These are phyloP conservation scores for Drosophila pseudotalamancana DNA, from an alignment of 2,888 invertebrate genomes.

Conservation along the genomic window DNA sequence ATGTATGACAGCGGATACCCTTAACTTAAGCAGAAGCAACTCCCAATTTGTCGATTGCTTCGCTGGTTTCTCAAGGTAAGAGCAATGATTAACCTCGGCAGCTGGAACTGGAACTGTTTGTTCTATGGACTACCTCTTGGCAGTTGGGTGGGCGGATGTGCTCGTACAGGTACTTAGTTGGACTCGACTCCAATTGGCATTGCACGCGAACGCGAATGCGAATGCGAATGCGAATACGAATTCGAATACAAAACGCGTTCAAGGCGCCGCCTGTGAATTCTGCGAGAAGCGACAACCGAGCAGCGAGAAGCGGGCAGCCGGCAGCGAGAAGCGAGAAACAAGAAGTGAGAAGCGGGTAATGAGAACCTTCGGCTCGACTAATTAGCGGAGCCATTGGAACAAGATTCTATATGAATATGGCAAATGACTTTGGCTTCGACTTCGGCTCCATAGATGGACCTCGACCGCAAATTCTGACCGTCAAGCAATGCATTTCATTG, in stretches of 20 bases:
- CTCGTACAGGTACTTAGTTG: slow-evolving; percentile 6
- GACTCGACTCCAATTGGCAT: slow-evolving; percentile 48
- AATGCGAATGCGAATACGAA: no score
- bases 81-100: slow-evolving; percentile 40
- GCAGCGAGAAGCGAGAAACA: no score
- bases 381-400: slow-evolving; percentile 31
- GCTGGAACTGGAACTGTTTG: slow-evolving; percentile 36
- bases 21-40: slow-evolving; percentile 35
- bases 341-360: slow-evolving; percentile 18
- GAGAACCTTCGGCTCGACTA: slow-evolving; percentile 38
- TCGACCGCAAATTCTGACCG: slow-evolving; percentile 28
- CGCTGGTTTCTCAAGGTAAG: slow-evolving; percentile 51
- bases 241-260: no score
- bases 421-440: slow-evolving; percentile 4
- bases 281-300: no score
- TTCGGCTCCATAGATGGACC: slow-evolving; percentile 10
- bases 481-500: slow-evolving; percentile 8
- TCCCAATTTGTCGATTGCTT: slow-evolving; percentile 46
- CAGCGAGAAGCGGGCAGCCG: no score
- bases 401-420: slow-evolving; percentile 41
- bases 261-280: no score
- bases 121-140: background rate
- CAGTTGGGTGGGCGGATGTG: slow-evolving; percentile 43
- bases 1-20: background rate
- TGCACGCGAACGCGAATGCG: slow-evolving; percentile 36